Conservation (phyloP, 1,140 invertebrate species). For the Nephotettix cincticeps region DNA sequence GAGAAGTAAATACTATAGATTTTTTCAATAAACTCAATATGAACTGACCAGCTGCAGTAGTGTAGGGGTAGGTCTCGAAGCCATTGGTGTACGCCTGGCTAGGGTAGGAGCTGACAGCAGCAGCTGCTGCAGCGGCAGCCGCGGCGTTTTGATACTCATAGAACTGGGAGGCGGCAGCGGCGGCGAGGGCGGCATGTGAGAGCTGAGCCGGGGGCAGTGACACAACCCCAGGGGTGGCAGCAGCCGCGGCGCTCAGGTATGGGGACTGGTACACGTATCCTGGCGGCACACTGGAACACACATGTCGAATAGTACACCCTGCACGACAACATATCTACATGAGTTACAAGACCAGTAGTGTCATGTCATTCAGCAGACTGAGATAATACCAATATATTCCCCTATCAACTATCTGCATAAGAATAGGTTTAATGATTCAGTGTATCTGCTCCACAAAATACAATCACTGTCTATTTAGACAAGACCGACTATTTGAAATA, state of each 20-base stretch:
- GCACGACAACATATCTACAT: no score
- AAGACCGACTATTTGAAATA: no score
- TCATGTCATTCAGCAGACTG: no score
- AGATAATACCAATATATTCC: no score
- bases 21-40: no score
- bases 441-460: no score
- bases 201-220: constrained; percentile 43
- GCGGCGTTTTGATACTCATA: constrained; percentile 49
- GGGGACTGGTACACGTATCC: constrained; percentile 49
- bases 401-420: no score
- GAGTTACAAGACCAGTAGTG: no score
- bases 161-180: constrained; percentile 43
- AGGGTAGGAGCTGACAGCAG: constrained; percentile 43
- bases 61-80: constrained; percentile 44
- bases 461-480: no score
- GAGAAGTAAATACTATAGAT: no score
- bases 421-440: no score
- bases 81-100: constrained; percentile 43
- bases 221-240: constrained; percentile 42
- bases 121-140: constrained; percentile 41
- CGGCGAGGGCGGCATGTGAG: constrained; percentile 39
- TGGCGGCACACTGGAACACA: constrained; percentile 44
- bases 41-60: constrained; percentile 37
- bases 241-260: constrained; percentile 41
- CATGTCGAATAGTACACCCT: no score